Evolutionary conservation across 2,797 vertebrate species (phyloP).

Genomic region (Valencia hispanica): DNA sequence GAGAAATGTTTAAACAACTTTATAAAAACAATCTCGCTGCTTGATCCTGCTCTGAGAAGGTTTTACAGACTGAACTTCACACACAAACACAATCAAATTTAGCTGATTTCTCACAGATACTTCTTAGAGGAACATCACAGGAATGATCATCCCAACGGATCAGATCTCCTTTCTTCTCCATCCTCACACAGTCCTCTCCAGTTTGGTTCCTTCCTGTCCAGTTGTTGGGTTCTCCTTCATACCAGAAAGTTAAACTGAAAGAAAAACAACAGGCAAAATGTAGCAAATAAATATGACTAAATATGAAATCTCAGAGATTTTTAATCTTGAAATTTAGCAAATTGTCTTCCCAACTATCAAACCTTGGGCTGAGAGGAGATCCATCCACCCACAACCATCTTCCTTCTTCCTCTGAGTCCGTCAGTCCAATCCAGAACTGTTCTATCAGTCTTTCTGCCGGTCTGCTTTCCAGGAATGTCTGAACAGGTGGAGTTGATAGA

Average conservation of each 20-base stretch:
- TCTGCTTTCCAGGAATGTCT: conserved; percentile 22
- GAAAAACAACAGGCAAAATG: no score
- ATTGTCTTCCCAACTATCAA: no score
- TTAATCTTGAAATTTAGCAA: no score
- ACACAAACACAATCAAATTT: no score
- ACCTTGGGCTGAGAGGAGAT: conserved; percentile 8
- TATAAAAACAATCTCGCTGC: no score
- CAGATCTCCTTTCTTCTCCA: neutral
- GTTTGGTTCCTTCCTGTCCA: accelerated
- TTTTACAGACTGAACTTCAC: no score
- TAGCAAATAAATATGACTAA: no score
- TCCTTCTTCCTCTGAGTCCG: conserved; percentile 32
- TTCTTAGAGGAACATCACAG: accelerated
- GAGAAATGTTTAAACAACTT: no score
- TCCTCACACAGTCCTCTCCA: conserved; percentile 46
- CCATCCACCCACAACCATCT: conserved; percentile 61
- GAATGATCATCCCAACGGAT: conserved; percentile 35
- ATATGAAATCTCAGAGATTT: no score
- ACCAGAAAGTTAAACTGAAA: conserved; percentile 32
- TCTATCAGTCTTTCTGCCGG: neutral
- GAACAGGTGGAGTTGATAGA: neutral
- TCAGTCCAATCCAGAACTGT: conserved; percentile 73
- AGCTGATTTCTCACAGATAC: conserved; percentile 52
- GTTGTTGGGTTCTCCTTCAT: conserved; percentile 5
- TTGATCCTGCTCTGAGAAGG: no score